Evolutionary conservation across 2,797 vertebrate species (phyloP).

Genomic region (Phoebastria nigripes): DNA sequence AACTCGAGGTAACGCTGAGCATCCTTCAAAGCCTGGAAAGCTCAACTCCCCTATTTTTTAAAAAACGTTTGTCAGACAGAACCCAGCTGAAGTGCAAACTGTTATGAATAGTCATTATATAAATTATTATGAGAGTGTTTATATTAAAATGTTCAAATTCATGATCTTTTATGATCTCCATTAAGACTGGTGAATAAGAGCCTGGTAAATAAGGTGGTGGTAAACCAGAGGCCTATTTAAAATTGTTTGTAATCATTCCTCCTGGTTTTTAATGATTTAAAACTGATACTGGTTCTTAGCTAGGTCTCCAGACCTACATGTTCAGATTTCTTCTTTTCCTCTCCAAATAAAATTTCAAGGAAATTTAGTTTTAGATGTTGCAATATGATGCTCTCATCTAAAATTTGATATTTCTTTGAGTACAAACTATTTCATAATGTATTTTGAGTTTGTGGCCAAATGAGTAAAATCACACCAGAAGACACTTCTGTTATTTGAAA

Average conservation of each 20-base stretch:
- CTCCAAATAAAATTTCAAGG: not conserved
- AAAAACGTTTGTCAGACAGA: not conserved
- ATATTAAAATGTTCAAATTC: not conserved
- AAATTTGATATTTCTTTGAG: not conserved
- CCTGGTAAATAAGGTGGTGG: not conserved
- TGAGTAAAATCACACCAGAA: not conserved
- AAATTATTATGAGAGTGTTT: not conserved
- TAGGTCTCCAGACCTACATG: not conserved
- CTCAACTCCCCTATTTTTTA: rapidly evolving
- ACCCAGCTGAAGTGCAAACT: not conserved
- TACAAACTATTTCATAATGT: not conserved
- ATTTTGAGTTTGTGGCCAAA: not conserved
- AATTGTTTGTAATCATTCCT: not conserved
- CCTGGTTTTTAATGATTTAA: not conserved
- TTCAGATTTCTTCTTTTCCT: not conserved
- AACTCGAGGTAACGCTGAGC: not conserved
- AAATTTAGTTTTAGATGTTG: not conserved
- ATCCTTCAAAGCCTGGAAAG: not conserved
- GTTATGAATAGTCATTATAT: not conserved
- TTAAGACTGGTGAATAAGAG: not conserved
- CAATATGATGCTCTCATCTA: not conserved
- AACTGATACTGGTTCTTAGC: not conserved
- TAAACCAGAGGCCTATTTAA: not conserved
- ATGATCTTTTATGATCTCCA: not conserved
- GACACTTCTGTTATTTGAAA: not conserved